Evolutionary conservation across 2,797 vertebrate species (phyloP), one percentile per base, ranked within the genome.

Genomic region (Choloepus didactylus): DNA sequence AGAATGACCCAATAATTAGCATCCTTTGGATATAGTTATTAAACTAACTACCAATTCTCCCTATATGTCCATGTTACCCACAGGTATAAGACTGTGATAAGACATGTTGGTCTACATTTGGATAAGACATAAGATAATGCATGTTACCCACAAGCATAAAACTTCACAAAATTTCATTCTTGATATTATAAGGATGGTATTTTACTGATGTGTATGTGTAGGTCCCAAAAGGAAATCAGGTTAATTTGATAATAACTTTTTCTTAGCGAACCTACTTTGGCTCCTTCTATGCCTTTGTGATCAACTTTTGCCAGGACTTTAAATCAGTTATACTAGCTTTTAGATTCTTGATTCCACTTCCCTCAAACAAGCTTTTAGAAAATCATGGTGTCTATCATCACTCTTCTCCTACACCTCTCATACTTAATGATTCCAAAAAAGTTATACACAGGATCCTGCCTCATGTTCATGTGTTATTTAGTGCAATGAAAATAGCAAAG

Each of bases 311-410:
- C n/a, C 56, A 77, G 31, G 31, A 69, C 27, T 90, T 79, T 82
- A 3, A 38, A 8, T 75, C 85, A 83, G 18, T 38, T 46, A 35
- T 2, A 35, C 3, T 76, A 6, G 9, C 51, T 21, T 67, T 95
- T 51, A 70, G 44, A 66, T 59, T 92, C 35, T 79, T 88, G 41
- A 82, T 82, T 76, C 41, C 27, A 87, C n/a, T 51, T 89, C 49
- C 19, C 11, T 64, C 23, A 46, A n/a, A 84, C 5, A 41, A 29
- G 1, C 38, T 16, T 91, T 77, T 49, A 66, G 66, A 83, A 94
- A 94, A 59, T 41, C 31, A 38, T 19, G 14, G 12, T 67, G 21
- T 79, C 69, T n/a, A 9, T 79, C 23, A 76, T 14, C 6, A 49
- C 12, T 89, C 64, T 69, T 41, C 46, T 66, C 46, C 41, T 29